Evolutionary conservation across 2,113 vertebrate species (phyloP), one percentile per base, ranked within the genome.

Genomic region (Vulpes lagopus): DNA sequence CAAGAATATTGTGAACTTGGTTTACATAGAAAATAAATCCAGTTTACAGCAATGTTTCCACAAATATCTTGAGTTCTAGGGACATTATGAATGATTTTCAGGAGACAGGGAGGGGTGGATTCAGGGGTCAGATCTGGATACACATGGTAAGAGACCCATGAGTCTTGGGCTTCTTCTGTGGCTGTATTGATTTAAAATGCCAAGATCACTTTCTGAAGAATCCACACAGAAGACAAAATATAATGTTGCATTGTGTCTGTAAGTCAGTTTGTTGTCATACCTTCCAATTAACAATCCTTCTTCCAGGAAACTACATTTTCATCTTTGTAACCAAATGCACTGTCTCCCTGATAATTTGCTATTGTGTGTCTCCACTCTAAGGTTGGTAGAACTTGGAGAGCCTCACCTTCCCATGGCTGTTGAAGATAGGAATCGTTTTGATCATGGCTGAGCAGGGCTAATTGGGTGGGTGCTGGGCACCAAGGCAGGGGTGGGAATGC

Each of bases 191-290:
- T 99, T 99, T 99, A 99, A 99, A 99, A 99, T 99, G 98, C 99
- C 99, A 98, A 99, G 99, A 98, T 99, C 99, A 88, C 99, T 99
- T 98, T 99, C 99, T 88, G 99, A 99, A 86, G 99, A 99, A 98
- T 99, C 99, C 97, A 99, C 99, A 97, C 99, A 99, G 98, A 99
- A 99, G 97, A 99, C 99, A 98, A 99, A 99, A 99, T 99, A 99
- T 62, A 99, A 98, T 0, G 99, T 99, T 96, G 99, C 99, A 89
- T 99, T 99, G 98, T 99, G 99, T 98, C 99, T 99, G 98, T 99
- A 99, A 98, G 99, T 99, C 82, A 99, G 99, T 97, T 99, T 99
- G 99, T 99, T 99, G 98, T 99, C 99, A 38, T 99, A 99, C 93
- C 99, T 99, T 84, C 99, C 99, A 95, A 99, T 99, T 98, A 99